Base-by-base conservation (phyloP, 2,113 vertebrate species). In the Neolamprologus longior region DNA sequence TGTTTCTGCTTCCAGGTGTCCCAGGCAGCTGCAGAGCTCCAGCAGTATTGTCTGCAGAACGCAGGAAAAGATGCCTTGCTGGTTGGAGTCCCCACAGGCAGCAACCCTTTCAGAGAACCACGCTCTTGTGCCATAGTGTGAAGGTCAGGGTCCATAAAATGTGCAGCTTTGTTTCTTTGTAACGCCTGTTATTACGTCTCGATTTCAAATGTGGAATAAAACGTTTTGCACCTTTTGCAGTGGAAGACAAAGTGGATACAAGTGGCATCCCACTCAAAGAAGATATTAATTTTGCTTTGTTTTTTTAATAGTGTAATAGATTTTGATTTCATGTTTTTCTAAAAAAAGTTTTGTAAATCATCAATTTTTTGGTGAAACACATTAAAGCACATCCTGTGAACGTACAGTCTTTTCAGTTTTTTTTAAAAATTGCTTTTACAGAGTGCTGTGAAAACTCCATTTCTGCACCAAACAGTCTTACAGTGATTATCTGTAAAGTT, bases 11-110 rank as follows among this genome's bases (percentile, higher is more conserved):
- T 40, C 2, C 93, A 99, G 98, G 98, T 99, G 71, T 99, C 98
- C 6, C 98, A 99, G 95, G 98, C 98, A 1, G 98, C 98, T 11
- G 97, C 97, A 24, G 98, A 99, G 88, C 97, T 99, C 13, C 98
- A 98, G 85, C 98, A 99, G 93, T 99, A 98, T 88, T 99, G 98
- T 88, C 96, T 98, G 92, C 98, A 99, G 93, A 99, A 99, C 1
- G 98, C 98, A 42, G 96, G 97, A 87, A 99, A 98, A 94, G 98
- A 99, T 9, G 98, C 98, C 28, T 94, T 99, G 90, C 96, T 99
- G 90, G 97, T 98, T 0, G 98, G 98, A 1, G 96, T 99, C 50
- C 98, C 98, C 6, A 97, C 97, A 0, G 98, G 98, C 84, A 99
- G 98, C 96, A 99, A 99, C 93, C 98, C 98, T 73, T 99, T 99